Base-by-base conservation (phyloP, 2,113 vertebrate genomes). In the Falco punctatus region DNA sequence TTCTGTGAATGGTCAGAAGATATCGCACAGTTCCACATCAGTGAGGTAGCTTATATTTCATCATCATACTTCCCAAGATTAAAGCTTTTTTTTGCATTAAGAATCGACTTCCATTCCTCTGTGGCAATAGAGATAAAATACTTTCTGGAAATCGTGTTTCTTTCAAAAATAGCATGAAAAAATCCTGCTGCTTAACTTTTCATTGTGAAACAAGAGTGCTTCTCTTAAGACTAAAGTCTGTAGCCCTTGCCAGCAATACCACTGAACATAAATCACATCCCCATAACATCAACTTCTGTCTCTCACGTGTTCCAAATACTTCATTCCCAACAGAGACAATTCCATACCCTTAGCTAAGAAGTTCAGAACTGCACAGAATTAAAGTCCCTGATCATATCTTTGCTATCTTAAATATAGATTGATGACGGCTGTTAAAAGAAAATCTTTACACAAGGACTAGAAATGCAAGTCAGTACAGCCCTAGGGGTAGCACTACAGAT, bases 1-100 rank as follows among this genome's bases (percentile, higher is more conserved):
- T 98, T 99, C 99, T 99, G 96, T 38, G 92, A 97, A 97, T 14
- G 44, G 72, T 79, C 6, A 96, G 42, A 95, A 94, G 32, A 61
- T 32, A 82, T 4, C 40, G 94, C 62, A 84, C 42, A 95, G 77
- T 35, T n/a, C 33, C 48, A 86, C 38, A 40, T 55, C 38, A 90
- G 32, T 4, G 2, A 72, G 55, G 13, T 24, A 18, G 24, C 7
- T 75, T 46, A 26, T 49, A 72, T n/a, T 88, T 75, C 33, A 67
- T n/a, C 16, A 57, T 35, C 12, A 1, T 9, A 27, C 33, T 82
- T 61, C 64, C 38, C 61, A 66, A 64, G 91, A 66, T 74, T 55
- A 80, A 67, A 5, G 2, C 3, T 20, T 62, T 11, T n/a, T 71
- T 88, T 69, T 62, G 67, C 16, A 69, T 35, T 57, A 72, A 59